Conservation (phyloP, 2,888 invertebrate genomes). For the Nesidiocoris tenuis region DNA sequence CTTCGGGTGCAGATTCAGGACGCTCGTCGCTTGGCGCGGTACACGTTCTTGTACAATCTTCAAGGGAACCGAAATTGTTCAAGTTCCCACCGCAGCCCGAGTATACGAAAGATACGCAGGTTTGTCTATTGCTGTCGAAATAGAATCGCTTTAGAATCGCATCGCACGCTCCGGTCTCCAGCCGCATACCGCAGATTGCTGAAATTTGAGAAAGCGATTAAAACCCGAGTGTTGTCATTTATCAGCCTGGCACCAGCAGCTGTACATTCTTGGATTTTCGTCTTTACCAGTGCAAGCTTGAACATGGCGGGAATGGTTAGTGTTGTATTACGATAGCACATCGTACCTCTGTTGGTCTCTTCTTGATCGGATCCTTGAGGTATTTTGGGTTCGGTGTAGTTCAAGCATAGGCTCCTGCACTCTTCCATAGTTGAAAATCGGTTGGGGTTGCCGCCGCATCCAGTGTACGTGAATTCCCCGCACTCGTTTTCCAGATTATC, state of each 20-base stretch:
- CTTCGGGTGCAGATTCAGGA: not conserved
- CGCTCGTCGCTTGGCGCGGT: conserved; percentile 46
- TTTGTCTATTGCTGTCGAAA: conserved; percentile 67
- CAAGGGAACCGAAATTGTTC: conserved; percentile 77
- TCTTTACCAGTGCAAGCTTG: no score
- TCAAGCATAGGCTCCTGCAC: conserved; percentile 69
- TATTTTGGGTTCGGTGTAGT: conserved; percentile 60
- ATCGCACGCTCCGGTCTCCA: conserved; percentile 65
- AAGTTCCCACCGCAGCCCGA: conserved; percentile 84
- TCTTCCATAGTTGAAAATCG: conserved; percentile 72
- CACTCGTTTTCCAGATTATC: conserved; percentile 62
- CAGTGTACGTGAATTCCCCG: conserved; percentile 67
- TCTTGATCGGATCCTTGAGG: conserved; percentile 51
- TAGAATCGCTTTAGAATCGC: conserved; percentile 62
- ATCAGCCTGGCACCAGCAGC: no score
- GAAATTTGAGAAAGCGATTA: conserved; percentile 40
- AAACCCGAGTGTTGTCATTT: no score
- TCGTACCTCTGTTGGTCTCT: conserved; percentile 23
- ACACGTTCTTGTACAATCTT: conserved; percentile 68
- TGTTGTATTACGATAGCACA: no score
- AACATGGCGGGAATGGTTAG: no score
- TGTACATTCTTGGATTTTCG: no score
- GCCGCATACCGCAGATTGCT: conserved; percentile 67
- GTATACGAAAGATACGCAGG: conserved; percentile 78
- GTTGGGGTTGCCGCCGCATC: conserved; percentile 74